Conservation (phyloP, 2,113 vertebrate genomes). For the Falco punctatus region DNA sequence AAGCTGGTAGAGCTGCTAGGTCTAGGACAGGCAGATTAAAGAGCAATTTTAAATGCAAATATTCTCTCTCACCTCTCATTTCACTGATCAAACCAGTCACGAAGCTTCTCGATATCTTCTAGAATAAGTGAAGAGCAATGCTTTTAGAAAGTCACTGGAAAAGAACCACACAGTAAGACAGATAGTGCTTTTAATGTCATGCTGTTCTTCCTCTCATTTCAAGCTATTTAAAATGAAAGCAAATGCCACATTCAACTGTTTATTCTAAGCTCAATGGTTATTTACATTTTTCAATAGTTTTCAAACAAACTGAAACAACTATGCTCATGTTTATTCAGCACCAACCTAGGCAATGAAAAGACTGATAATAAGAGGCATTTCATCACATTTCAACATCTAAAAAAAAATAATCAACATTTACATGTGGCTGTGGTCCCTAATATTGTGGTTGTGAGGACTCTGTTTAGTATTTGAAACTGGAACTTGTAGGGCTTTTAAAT, state of each 20-base stretch:
- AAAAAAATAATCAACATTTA: background rate
- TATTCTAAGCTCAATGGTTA: conserved; percentile 11
- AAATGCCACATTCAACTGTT: conserved; percentile 10
- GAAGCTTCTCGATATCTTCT: background rate
- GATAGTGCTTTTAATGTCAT: conserved; percentile 23
- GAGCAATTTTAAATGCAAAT: conserved; percentile 39
- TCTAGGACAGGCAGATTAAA: conserved; percentile 18
- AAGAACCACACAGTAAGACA: background rate
- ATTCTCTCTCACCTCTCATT: background rate
- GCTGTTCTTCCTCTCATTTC: conserved; percentile 8
- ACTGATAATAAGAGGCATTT: background rate
- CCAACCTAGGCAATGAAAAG: background rate
- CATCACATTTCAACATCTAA: background rate
- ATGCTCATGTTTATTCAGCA: background rate
- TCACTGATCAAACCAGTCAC: background rate
- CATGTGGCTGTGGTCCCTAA: background rate
- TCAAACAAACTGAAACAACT: conserved; percentile 7
- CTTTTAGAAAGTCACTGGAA: background rate
- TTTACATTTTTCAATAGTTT: conserved; percentile 43
- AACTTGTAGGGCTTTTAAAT: background rate
- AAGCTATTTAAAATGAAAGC: conserved; percentile 33
- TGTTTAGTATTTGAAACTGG: background rate
- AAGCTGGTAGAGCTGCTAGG: background rate
- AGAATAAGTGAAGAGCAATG: background rate
- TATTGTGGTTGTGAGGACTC: background rate